Percentiles rank a stretch among this genome's conserved stretches.
phyloP scores from a whole-genome alignment of 64 coral and sea anemone genomes.

The Montipora foliosa region DNA sequence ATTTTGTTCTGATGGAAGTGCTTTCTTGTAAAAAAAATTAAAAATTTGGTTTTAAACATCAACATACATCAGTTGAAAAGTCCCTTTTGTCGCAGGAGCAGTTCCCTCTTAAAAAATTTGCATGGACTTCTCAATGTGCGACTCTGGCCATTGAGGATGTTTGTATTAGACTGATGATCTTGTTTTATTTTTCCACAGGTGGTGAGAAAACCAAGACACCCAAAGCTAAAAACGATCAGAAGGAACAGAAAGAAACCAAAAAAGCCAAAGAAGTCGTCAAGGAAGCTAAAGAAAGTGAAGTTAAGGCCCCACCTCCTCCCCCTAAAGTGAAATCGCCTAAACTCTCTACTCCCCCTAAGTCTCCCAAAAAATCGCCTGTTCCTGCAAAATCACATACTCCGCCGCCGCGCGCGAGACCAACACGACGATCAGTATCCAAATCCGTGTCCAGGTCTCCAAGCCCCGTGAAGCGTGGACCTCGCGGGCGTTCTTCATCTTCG shows the following conservation, averaged over 20 bases:
- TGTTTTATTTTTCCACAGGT: not conserved
- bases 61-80: too few species aligned
- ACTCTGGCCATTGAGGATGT: too few species aligned
- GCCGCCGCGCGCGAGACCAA: conserved; percentile 60
- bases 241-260: conserved; percentile 82
- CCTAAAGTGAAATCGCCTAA: conserved; percentile 74
- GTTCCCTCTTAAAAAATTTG: too few species aligned
- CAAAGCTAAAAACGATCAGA: conserved; percentile 80
- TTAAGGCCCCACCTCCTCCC: conserved; percentile 80
- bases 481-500: conserved; percentile 76
- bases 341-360: conserved; percentile 38
- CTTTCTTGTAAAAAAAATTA: too few species aligned
- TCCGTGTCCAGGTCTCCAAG: conserved; percentile 73
- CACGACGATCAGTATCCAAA: conserved; percentile 74
- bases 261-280: conserved; percentile 74
- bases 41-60: too few species aligned
- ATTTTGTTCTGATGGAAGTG: too few species aligned
- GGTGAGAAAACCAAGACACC: not conserved
- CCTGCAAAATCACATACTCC: conserved; percentile 58
- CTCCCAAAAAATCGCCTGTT: conserved; percentile 26
- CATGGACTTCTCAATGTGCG: too few species aligned
- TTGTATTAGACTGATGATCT: not conserved
- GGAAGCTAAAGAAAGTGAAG: conserved; percentile 87
- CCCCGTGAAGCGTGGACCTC: conserved; percentile 64
- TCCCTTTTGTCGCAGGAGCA: too few species aligned